Evolutionary conservation across 1,140 invertebrate genomes (phyloP).

Genomic region (Eriocheir sinensis): DNA sequence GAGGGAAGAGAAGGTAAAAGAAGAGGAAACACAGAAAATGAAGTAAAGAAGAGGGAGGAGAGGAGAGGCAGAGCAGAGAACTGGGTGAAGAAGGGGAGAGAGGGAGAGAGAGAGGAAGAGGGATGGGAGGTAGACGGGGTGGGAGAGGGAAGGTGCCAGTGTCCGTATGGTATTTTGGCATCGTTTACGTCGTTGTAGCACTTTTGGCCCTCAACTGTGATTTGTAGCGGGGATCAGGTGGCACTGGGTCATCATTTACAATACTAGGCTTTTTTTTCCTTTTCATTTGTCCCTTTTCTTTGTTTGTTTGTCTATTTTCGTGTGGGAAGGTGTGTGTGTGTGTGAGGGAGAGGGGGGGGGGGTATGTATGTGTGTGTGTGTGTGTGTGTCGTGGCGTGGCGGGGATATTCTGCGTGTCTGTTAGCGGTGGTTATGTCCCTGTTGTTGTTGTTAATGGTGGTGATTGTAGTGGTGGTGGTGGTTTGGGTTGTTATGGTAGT

Average conservation of each 20-base stretch:
- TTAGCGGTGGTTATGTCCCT: not conserved
- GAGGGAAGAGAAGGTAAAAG: not conserved
- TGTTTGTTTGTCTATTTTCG: conserved; percentile 31
- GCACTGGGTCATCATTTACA: conserved; percentile 41
- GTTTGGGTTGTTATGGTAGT: too few relatives aligned
- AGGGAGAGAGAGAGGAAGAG: not conserved
- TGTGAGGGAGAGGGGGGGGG: not conserved
- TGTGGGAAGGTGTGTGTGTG: conserved; percentile 23
- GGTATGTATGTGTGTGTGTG: conserved; percentile 32
- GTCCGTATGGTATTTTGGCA: conserved; percentile 60
- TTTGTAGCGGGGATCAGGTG: conserved; percentile 64
- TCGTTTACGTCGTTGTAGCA: conserved; percentile 65
- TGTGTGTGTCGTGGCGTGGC: conserved; percentile 9
- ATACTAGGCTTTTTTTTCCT: conserved; percentile 17
- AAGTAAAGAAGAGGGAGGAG: not conserved
- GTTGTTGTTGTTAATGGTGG: not conserved
- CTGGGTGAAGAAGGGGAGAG: not conserved
- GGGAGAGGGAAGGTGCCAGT: conserved; percentile 34
- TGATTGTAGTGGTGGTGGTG: too few relatives aligned
- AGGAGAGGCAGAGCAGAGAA: not conserved
- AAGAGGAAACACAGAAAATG: not conserved
- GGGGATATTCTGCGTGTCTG: not conserved
- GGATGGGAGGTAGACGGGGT: not conserved
- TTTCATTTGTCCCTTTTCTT: not conserved
- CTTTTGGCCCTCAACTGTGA: conserved; percentile 58